Evolutionary conservation across 2,113 vertebrate genomes (phyloP).

Genomic region (Naja naja): DNA sequence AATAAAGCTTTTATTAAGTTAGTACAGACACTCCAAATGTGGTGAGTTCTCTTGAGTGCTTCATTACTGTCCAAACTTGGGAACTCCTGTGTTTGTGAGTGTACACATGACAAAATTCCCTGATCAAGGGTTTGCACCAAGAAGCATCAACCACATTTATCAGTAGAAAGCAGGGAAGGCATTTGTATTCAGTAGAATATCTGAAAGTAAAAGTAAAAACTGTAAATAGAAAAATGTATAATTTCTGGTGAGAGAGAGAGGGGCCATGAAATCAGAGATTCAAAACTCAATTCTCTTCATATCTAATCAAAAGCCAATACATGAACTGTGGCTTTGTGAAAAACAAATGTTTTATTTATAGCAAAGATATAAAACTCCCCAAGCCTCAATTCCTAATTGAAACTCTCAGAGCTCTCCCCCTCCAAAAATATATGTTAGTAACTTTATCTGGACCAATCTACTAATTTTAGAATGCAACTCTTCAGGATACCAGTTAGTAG

Average conservation of each 20-base stretch:
- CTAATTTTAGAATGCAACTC: neutral
- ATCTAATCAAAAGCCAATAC: neutral
- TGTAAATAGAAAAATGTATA: neutral
- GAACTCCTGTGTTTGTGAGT: neutral
- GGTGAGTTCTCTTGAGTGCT: neutral
- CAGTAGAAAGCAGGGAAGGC: neutral
- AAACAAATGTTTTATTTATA: neutral
- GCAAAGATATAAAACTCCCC: neutral
- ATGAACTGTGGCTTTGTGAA: neutral
- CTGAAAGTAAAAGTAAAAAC: neutral
- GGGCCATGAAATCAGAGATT: neutral
- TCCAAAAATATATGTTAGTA: neutral
- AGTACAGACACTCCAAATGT: neutral
- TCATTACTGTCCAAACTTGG: neutral
- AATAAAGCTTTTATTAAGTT: neutral
- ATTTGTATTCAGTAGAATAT: neutral
- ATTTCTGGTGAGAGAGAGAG: neutral
- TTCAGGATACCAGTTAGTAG: neutral
- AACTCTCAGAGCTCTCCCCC: neutral
- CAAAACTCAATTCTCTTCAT: neutral
- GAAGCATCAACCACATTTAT: neutral
- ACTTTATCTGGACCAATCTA: neutral
- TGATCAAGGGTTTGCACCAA: neutral
- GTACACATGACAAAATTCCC: neutral
- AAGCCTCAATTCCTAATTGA: neutral